A percentile compares a stretch with the other conserved stretches of the same genome.
Conservation (phyloP, 2,797 vertebrate genomes). For the Fratercula arctica region DNA sequence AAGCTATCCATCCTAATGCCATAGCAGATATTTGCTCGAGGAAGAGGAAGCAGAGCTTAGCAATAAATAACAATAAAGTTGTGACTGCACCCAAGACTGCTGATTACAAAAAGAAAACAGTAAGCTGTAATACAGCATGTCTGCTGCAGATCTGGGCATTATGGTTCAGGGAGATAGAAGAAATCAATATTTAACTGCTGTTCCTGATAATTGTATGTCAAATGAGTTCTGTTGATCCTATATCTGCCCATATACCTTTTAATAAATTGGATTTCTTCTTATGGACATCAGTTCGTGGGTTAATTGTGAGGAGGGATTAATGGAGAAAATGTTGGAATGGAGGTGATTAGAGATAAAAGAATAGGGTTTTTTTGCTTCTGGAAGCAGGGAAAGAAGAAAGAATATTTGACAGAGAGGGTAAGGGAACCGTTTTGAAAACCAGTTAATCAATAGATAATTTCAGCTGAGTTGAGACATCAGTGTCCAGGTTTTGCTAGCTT, state of each 20-base stretch:
- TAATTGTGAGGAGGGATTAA: background rate
- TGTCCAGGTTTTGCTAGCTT: background rate
- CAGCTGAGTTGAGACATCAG: background rate
- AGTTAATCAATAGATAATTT: background rate
- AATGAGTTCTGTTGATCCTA: background rate
- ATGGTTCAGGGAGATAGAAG: background rate
- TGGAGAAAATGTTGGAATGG: background rate
- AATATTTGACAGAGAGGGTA: background rate
- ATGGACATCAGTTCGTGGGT: background rate
- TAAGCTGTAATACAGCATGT: background rate
- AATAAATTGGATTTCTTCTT: constrained; percentile 6
- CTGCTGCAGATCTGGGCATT: background rate
- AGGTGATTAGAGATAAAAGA: background rate
- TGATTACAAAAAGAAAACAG: background rate
- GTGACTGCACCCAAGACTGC: background rate
- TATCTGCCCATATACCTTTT: background rate
- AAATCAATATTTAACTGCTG: background rate
- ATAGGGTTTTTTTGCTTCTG: background rate
- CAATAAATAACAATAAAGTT: background rate
- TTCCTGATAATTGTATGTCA: background rate
- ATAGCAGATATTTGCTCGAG: background rate
- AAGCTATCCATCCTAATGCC: background rate
- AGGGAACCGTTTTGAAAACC: background rate
- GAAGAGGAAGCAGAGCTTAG: background rate
- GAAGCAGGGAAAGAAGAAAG: background rate